A percentile compares a stretch with the other conserved stretches of the same genome.
These are phyloP conservation scores for Diaphora mendica DNA, from an alignment of 2,888 invertebrate genomes.

Conservation along the genomic window DNA sequence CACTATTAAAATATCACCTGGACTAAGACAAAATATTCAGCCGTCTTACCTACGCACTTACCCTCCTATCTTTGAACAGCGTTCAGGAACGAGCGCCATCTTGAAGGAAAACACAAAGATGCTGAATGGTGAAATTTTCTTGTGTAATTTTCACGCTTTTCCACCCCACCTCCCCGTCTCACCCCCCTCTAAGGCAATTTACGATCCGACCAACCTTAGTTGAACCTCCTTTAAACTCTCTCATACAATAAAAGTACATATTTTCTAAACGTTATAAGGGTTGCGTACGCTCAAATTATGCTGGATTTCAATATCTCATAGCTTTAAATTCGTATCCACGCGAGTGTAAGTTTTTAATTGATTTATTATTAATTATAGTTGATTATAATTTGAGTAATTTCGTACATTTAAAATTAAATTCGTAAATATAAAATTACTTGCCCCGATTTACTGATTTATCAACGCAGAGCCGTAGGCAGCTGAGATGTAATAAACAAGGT, in stretches of 20 bases:
- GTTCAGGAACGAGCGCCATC: slow-evolving; percentile 71
- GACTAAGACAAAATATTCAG: no score
- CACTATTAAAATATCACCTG: no score
- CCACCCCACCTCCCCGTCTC: slow-evolving; percentile 60
- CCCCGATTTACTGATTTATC: not conserved
- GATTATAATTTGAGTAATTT: slow-evolving; percentile 27
- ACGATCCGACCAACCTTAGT: slow-evolving; percentile 51
- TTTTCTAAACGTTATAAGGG: slow-evolving; percentile 36
- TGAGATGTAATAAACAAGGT: no score
- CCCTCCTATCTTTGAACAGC: slow-evolving; percentile 40
- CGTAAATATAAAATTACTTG: not conserved
- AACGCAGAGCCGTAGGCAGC: not conserved
- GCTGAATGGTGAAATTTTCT: slow-evolving; percentile 85
- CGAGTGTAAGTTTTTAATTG: slow-evolving; percentile 71
- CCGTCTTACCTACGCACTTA: slow-evolving; percentile 32
- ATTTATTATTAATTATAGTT: slow-evolving; percentile 60
- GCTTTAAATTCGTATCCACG: slow-evolving; percentile 62
- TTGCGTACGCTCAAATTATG: slow-evolving; percentile 39
- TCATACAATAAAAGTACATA: slow-evolving; percentile 24
- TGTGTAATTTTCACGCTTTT: slow-evolving; percentile 85
- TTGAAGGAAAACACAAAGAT: slow-evolving; percentile 86
- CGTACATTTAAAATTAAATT: not conserved
- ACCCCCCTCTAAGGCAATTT: slow-evolving; percentile 58
- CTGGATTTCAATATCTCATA: slow-evolving; percentile 45
- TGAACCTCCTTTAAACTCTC: slow-evolving; percentile 40